Evolutionary conservation across 1,140 invertebrate species (phyloP).

Genomic region (Psilanteris sp.): DNA sequence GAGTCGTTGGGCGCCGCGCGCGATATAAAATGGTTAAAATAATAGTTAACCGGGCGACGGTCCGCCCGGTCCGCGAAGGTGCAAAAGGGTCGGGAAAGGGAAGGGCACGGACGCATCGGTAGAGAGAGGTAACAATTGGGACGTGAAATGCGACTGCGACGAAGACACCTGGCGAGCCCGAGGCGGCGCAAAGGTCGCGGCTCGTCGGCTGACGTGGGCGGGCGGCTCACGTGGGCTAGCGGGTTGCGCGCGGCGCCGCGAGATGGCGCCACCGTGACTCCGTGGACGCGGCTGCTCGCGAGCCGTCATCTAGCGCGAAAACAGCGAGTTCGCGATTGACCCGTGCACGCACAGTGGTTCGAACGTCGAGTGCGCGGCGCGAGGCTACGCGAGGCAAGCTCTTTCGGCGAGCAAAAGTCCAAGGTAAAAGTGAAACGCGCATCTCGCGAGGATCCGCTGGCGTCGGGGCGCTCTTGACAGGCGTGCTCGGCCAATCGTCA

Average conservation of each 20-base stretch:
- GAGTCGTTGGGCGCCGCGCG: too few species aligned
- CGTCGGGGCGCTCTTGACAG: slow-evolving; percentile 6
- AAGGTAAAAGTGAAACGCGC: slow-evolving; percentile 22
- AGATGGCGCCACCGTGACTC: slow-evolving; percentile 45
- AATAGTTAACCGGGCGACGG: too few species aligned
- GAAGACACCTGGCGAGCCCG: too few species aligned
- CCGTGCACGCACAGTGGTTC: slow-evolving; percentile 67
- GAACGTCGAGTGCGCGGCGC: slow-evolving; percentile 59
- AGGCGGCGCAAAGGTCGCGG: too few species aligned
- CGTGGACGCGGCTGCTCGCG: background rate
- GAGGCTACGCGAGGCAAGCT: slow-evolving; percentile 41
- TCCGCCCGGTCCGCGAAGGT: too few species aligned
- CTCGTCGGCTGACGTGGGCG: too few species aligned
- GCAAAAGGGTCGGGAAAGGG: too few species aligned
- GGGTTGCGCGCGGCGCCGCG: background rate
- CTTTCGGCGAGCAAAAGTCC: slow-evolving; percentile 39
- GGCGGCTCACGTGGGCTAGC: background rate
- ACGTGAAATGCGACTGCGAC: too few species aligned
- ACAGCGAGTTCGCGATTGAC: slow-evolving; percentile 55
- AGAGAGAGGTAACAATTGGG: too few species aligned
- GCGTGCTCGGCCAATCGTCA: slow-evolving; percentile 19
- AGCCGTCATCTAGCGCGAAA: slow-evolving; percentile 67
- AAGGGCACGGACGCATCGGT: too few species aligned
- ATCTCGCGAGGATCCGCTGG: slow-evolving; percentile 23
- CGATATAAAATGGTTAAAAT: too few species aligned